Evolutionary conservation across 2,113 vertebrate genomes (phyloP).

Genomic region (Anthoscopus minutus): DNA sequence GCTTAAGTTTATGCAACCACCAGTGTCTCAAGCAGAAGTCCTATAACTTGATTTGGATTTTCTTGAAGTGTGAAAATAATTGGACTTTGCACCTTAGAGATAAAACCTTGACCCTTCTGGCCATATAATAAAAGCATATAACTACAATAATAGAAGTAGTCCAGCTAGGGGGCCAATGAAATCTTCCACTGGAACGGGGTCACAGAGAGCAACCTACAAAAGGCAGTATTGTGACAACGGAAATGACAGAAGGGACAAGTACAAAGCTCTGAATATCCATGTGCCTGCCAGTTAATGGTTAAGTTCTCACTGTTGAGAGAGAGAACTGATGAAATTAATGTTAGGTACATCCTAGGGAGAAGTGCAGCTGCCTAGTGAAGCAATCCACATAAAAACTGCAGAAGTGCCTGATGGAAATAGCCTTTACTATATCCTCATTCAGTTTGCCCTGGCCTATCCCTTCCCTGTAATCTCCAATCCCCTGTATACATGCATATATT

Average conservation of each 20-base stretch:
- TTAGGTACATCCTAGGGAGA: not conserved
- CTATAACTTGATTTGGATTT: not conserved
- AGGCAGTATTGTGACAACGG: not conserved
- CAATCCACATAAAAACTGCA: not conserved
- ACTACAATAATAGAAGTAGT: not conserved
- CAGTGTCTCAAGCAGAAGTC: not conserved
- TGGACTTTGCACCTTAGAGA: not conserved
- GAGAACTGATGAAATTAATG: not conserved
- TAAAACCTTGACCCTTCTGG: not conserved
- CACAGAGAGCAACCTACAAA: not conserved
- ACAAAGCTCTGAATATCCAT: not conserved
- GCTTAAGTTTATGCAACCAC: not conserved
- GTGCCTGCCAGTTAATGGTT: not conserved
- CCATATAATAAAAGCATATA: not conserved
- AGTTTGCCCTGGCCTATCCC: not conserved
- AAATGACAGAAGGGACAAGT: accelerated
- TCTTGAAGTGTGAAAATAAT: not conserved
- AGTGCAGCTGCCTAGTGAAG: not conserved
- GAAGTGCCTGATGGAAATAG: not conserved
- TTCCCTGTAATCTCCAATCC: not conserved
- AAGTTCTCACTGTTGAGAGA: not conserved
- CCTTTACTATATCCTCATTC: not conserved
- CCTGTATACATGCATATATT: not conserved
- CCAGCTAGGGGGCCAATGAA: not conserved
- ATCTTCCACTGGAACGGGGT: not conserved